Evolutionary conservation across 2,888 invertebrate species (phyloP), one percentile per base, ranked within the genome.

Genomic region (Steinernema hermaphroditum): DNA sequence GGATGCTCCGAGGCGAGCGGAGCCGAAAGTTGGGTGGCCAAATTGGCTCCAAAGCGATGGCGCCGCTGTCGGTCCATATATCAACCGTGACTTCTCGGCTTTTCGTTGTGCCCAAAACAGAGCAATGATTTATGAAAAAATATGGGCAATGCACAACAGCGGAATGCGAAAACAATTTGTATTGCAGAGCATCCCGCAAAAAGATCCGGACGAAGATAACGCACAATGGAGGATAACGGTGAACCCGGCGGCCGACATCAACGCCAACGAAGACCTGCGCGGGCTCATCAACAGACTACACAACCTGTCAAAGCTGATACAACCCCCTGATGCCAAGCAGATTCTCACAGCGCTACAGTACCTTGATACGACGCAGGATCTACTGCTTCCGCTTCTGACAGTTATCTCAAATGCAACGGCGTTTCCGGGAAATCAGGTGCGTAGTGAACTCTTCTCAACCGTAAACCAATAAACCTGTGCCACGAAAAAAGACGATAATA

Each of bases 171-270:
- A 71, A 44, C n/a, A 71, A 0, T 43, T 75, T 29, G 16, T 32
- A 29, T 62, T 78, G 41, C 75, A 83, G 83, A 80, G 81, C 8
- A 74, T 83, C 19, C 83, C 83, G 6, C 83, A 83, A 72, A 83
- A 83, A 71, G 83, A 83, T 68, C 83, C 83, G 8, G 83, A 81
- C 57, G 78, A 78, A 32, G 78, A 78, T 43, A 79, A 81, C 50
- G 71, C 76, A 9, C 82, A 83, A 78, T 83, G 83, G 83, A 71
- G 83, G 72, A 83, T 83, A 22, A 83, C 82, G 14, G 82, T 83
- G 12, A 83, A 83, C 68, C 83, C 83, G 24, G 81, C 83, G 0
- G 79, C 79, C 0, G 83, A 83, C 62, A 69, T 83, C 9, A 78
- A 80, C 14, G 82, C 81, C 43, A 76, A 74, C 14, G 76, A 78